Conservation (phyloP, 2,113 vertebrate species). For the Gallinago paraguaiae region DNA sequence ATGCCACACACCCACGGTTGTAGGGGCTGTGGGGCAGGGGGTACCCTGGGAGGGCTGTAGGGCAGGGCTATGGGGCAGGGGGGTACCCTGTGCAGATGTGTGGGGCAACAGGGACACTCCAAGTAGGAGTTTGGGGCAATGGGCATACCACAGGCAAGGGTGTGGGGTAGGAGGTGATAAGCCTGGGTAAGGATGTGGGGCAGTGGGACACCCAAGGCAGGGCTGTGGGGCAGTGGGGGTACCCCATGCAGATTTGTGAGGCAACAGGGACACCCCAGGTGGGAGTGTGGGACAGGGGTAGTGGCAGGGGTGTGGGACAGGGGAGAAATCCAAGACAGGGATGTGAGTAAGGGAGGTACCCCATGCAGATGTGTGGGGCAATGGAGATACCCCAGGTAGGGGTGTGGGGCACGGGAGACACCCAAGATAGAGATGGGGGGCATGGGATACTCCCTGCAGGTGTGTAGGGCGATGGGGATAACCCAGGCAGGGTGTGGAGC, state of each 20-base stretch:
- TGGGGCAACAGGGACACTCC: neutral
- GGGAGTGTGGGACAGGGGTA: neutral
- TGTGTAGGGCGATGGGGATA: neutral
- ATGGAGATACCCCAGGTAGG: neutral
- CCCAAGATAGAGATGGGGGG: neutral
- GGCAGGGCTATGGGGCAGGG: neutral
- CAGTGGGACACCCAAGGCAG: neutral
- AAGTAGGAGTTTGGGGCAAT: neutral
- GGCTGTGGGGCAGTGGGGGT: neutral
- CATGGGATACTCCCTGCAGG: neutral
- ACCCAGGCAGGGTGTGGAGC: neutral
- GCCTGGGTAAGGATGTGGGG: neutral
- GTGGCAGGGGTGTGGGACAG: neutral
- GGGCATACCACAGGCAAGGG: neutral
- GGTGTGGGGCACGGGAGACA: neutral
- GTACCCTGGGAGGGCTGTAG: neutral
- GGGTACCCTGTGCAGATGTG: neutral
- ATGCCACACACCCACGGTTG: neutral
- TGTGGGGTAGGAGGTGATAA: neutral
- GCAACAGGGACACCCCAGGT: neutral
- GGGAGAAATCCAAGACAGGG: neutral
- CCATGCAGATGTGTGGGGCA: neutral
- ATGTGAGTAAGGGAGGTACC: neutral
- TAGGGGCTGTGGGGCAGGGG: neutral
- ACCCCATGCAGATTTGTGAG: neutral